A percentile compares a stretch with the other conserved stretches of the same genome.
Conservation (phyloP, 2,888 invertebrate species). For the Heliconius aoede region DNA sequence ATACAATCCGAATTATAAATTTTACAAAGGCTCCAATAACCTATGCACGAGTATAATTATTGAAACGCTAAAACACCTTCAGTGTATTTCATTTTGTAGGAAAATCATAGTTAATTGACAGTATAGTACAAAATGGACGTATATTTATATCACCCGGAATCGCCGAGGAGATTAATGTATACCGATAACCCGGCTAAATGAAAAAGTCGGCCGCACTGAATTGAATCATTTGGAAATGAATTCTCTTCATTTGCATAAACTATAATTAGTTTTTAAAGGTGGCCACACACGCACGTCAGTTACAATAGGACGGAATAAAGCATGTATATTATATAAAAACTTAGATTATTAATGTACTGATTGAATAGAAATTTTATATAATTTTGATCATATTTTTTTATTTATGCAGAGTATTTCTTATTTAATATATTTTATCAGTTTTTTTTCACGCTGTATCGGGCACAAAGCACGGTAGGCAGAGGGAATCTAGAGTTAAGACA, state of each 20-base stretch:
- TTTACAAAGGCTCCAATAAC: background rate
- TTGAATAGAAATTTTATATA: no score
- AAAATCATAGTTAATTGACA: constrained; percentile 25
- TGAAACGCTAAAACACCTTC: background rate
- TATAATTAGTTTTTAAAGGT: constrained; percentile 74
- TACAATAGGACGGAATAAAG: background rate
- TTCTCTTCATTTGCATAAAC: constrained; percentile 73
- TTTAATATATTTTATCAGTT: no score
- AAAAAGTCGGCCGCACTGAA: constrained; percentile 67
- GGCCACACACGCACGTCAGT: constrained; percentile 45
- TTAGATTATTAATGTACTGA: no score
- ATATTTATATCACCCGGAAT: constrained; percentile 47
- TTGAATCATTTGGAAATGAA: constrained; percentile 77
- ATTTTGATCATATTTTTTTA: no score
- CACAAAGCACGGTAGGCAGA: no score
- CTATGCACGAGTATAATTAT: constrained; percentile 20
- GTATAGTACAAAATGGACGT: constrained; percentile 40
- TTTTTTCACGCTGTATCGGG: no score
- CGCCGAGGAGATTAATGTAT: constrained; percentile 62
- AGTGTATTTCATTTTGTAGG: background rate
- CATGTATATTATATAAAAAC: no score
- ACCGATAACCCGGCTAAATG: constrained; percentile 69
- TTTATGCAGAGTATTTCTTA: no score
- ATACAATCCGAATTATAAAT: background rate
- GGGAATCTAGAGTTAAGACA: no score